These are phyloP conservation scores for Gambusia holbrooki DNA, from an alignment of 2,113 vertebrate species.

Conservation along the genomic window DNA sequence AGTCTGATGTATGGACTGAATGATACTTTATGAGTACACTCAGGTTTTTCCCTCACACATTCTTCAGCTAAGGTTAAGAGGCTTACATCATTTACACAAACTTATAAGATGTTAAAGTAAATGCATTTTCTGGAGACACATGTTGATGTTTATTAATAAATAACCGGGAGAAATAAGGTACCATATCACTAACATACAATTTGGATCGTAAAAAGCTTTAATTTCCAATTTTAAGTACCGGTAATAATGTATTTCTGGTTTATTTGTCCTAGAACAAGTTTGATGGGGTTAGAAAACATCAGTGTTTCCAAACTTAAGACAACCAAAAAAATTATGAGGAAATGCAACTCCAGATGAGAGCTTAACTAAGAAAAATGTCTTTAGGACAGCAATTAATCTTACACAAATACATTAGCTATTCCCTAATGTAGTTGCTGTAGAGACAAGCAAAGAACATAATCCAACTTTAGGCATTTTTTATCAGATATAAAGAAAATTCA, in stretches of 20 bases:
- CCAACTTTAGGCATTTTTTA: no score
- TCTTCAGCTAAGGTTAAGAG: not conserved
- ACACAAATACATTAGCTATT: not conserved
- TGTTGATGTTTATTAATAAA: no score
- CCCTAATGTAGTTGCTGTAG: not conserved
- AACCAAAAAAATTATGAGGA: no score
- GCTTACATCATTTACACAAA: not conserved
- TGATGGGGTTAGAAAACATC: not conserved
- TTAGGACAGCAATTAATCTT: not conserved
- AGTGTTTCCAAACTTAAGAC: no score
- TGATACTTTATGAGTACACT: conserved; percentile 8
- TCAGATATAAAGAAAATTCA: no score
- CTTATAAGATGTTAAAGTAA: not conserved
- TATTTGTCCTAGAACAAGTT: not conserved
- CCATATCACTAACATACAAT: no score
- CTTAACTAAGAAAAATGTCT: not conserved
- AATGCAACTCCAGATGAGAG: not conserved
- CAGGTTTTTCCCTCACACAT: not conserved
- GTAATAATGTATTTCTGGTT: no score
- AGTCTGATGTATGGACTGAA: conserved; percentile 48
- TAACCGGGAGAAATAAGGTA: no score
- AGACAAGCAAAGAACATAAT: no score
- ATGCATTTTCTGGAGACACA: not conserved
- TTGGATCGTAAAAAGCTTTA: fast-evolving
- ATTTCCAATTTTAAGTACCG: no score